These are phyloP conservation scores for Tromatobia lineatoria DNA, from an alignment of 2,888 invertebrate species.

Conservation along the genomic window DNA sequence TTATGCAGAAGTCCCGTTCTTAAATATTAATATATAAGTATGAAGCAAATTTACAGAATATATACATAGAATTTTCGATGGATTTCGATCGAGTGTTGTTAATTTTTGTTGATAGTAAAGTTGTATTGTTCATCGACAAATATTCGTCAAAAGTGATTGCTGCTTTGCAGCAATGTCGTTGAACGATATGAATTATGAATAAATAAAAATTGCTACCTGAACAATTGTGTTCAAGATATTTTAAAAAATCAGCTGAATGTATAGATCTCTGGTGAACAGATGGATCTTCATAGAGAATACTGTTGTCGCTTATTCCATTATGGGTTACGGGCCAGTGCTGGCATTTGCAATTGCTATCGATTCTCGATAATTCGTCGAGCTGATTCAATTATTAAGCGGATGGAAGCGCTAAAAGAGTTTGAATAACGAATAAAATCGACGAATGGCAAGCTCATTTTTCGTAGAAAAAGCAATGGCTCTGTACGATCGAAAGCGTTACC, in stretches of 20 bases:
- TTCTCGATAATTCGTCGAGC: background rate
- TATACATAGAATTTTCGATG: no score
- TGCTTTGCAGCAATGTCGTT: no score
- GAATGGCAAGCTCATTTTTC: background rate
- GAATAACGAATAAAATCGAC: constrained; percentile 12
- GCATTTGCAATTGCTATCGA: constrained; percentile 12
- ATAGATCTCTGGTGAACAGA: background rate
- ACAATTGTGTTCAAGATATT: background rate
- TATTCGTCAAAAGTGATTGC: no score
- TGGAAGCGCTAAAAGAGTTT: background rate
- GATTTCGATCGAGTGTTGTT: no score
- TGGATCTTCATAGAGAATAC: background rate
- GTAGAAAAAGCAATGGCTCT: background rate
- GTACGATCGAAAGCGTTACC: background rate
- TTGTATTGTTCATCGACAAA: no score
- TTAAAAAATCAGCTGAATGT: background rate
- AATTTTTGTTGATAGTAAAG: no score
- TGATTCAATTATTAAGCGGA: background rate
- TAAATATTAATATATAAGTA: no score
- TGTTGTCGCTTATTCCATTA: background rate
- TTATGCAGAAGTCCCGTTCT: no score
- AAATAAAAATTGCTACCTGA: background rate
- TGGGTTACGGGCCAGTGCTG: background rate
- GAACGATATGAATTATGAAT: background rate
- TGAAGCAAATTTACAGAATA: no score